Base-by-base conservation (phyloP, 2,797 vertebrate species). In the Cyprinella venusta region DNA sequence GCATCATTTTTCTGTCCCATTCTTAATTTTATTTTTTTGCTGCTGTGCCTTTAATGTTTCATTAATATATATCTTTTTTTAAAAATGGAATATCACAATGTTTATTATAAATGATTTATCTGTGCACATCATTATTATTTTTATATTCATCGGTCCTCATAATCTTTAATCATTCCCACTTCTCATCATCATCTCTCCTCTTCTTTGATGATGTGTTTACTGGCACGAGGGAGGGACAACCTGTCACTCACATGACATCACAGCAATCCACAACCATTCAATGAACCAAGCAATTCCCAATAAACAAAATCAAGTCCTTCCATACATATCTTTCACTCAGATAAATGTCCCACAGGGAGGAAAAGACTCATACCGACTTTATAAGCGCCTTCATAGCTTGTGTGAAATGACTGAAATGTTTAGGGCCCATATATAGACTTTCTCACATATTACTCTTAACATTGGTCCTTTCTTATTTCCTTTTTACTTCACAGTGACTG, bases 401-500 rank as follows among this genome's bases (percentile, higher is more conserved):
- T 42, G 21, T 5, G 19, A 68, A 68, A 74, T 30, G 15, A 18
- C 13, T 18, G 12, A 54, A 75, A 75, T 18, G 16, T 18, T 65
- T 30, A 36, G 16, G 30, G 59, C 7, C 30, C 71, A 36, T 54
- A 21, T 24, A 56, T 4, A 30, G 48, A 36, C 36, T 69, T 13
- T 40, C 9, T 40, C 30, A 33, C 9, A 74, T 21, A 54, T 10
- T 33, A 12, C 26, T 63, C 16, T 24, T 8, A 64, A 16, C 15
- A 64, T 64, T 21, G 21, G 8, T 19, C 33, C 15, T 26, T 45
- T 26, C 13, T 40, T 7, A 40, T 40, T n/a, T 68, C 9, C 5
- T 48, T 70, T 48, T 70, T 5, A 70, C 15, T 70, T 48, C 7
- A 70, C n/a, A 48, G 40, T 70, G 68, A 70, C 68, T 16, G n/a